phyloP scores from a whole-genome alignment of 92 coral and sea anemone species.

The Pocillopora meandrina region DNA sequence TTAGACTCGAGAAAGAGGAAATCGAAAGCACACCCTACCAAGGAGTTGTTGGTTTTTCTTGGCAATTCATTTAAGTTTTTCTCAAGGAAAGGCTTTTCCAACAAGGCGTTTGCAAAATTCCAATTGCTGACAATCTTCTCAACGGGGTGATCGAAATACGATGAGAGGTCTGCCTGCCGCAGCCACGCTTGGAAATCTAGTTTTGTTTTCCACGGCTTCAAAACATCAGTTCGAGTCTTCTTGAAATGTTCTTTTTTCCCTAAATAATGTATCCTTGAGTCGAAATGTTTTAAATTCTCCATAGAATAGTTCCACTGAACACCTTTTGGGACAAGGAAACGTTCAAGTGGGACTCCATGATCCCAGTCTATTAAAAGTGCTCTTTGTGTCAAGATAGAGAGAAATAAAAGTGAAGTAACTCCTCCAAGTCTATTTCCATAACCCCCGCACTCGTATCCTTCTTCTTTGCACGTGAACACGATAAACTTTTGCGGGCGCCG shows the following conservation, averaged over 20 bases:
- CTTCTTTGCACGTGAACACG: constrained; percentile 64
- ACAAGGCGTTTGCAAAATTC: constrained; percentile 68
- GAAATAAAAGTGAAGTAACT: constrained; percentile 52
- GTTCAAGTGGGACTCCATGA: constrained; percentile 29
- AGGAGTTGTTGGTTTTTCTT: constrained; percentile 3
- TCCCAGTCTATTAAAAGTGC: constrained; percentile 77
- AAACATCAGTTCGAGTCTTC: background rate
- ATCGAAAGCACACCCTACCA: constrained; percentile 65
- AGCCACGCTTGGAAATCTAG: constrained; percentile 53
- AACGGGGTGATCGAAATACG: constrained; percentile 51
- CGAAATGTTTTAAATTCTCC: constrained; percentile 34
- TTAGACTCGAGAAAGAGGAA: constrained; percentile 63
- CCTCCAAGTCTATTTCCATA: constrained; percentile 73
- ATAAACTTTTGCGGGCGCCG: constrained; percentile 35
- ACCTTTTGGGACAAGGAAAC: constrained; percentile 48
- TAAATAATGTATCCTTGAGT: constrained; percentile 59
- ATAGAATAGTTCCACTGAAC: constrained; percentile 62
- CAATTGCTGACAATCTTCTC: constrained; percentile 63
- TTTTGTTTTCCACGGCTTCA: constrained; percentile 27
- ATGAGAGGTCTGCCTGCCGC: constrained; percentile 29
- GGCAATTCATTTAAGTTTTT: constrained; percentile 30
- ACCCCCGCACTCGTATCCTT: constrained; percentile 66
- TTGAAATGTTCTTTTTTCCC: constrained; percentile 37
- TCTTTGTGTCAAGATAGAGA: constrained; percentile 68
- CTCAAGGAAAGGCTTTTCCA: constrained; percentile 45